A percentile compares a stretch with the other conserved stretches of the same genome.
phyloP scores from a whole-genome alignment of 1,140 invertebrate genomes.

The Mycetomoellerius zeteki region DNA sequence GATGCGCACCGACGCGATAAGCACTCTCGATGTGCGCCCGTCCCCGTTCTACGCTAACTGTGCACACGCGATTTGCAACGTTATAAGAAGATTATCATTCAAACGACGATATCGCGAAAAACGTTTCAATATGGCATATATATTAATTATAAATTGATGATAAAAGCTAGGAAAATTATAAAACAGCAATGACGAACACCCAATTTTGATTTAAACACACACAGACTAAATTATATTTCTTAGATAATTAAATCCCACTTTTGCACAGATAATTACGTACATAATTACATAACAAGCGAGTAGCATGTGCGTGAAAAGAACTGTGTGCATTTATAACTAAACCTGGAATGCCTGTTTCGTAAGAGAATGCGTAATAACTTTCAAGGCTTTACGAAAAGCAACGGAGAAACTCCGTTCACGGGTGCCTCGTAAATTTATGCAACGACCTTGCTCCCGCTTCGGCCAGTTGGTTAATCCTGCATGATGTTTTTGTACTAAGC shows the following conservation, averaged over 20 bases:
- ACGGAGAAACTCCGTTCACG: slow-evolving; percentile 54
- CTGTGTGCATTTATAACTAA: slow-evolving; percentile 29
- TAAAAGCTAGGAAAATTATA: neutral
- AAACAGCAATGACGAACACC: neutral
- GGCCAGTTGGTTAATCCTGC: slow-evolving; percentile 38
- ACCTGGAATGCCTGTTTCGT: slow-evolving; percentile 34
- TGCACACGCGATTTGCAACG: slow-evolving; percentile 24
- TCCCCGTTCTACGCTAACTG: slow-evolving; percentile 18
- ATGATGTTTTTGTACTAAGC: slow-evolving; percentile 55
- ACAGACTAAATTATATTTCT: neutral
- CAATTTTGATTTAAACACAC: neutral
- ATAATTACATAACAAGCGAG: slow-evolving; percentile 23
- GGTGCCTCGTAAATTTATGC: slow-evolving; percentile 59
- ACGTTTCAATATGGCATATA: neutral
- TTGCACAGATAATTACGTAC: slow-evolving; percentile 15
- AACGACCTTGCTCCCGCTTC: slow-evolving; percentile 58
- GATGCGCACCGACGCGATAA: neutral
- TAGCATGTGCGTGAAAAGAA: slow-evolving; percentile 19
- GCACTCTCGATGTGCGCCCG: slow-evolving; percentile 15
- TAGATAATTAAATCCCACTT: slow-evolving; percentile 2
- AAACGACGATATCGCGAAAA: slow-evolving; percentile 5
- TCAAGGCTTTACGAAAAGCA: slow-evolving; percentile 60
- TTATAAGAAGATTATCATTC: slow-evolving; percentile 46
- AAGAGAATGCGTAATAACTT: slow-evolving; percentile 58
- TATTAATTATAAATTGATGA: slow-evolving; percentile 1